A percentile compares a stretch with the other conserved stretches of the same genome.
Evolutionary conservation across 1,140 invertebrate genomes (phyloP).

Genomic region (Battus philenor): DNA sequence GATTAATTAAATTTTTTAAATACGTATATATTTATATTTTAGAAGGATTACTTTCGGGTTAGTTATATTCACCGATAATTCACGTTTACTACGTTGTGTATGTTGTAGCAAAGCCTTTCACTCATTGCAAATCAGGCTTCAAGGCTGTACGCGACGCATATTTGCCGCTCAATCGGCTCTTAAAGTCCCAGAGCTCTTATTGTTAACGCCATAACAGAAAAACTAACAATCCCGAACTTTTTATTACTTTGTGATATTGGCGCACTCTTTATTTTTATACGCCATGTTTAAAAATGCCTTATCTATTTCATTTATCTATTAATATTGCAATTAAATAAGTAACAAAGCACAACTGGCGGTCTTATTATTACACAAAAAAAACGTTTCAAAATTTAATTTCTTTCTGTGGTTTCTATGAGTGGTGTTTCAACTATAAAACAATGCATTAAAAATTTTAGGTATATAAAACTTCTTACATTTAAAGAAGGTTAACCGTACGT

Average conservation of each 20-base stretch:
- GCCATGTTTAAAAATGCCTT: too few relatives aligned
- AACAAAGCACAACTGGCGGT: neutral
- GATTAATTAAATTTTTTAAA: too few relatives aligned
- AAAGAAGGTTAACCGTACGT: conserved; percentile 16
- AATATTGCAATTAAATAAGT: neutral
- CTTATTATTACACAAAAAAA: neutral
- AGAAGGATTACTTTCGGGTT: conserved; percentile 23
- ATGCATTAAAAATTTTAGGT: too few relatives aligned
- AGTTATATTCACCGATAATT: conserved; percentile 36
- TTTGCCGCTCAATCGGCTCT: conserved; percentile 39
- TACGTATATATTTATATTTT: too few relatives aligned
- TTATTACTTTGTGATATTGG: neutral
- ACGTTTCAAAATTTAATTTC: neutral
- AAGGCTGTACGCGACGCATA: conserved; percentile 34
- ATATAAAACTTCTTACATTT: too few relatives aligned
- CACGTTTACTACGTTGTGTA: conserved; percentile 32
- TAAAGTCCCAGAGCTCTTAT: conserved; percentile 28
- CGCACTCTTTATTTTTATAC: neutral
- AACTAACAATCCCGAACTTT: conserved; percentile 8
- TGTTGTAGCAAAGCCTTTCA: conserved; percentile 52
- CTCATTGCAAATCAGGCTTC: conserved; percentile 55
- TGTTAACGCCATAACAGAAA: conserved; percentile 28
- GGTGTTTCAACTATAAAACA: neutral
- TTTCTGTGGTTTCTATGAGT: neutral
- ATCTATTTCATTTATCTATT: neutral